Evolutionary conservation across 2,888 invertebrate species (phyloP), one percentile per base, ranked within the genome.

Genomic region (Hydrotaea cyrtoneurina): DNA sequence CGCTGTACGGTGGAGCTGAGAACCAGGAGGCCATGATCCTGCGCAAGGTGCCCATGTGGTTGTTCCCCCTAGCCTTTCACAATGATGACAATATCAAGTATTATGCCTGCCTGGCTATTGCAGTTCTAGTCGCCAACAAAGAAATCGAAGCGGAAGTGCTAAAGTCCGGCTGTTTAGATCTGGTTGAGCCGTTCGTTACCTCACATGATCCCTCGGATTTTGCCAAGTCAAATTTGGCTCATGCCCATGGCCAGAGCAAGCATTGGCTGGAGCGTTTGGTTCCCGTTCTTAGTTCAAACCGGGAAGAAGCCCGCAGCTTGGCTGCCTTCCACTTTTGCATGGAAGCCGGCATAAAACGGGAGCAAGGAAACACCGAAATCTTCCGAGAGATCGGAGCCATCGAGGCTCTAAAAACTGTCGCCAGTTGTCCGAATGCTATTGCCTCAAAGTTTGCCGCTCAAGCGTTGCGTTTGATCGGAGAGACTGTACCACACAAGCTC

Each of bases 251-350:
- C 0, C 98, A 99, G 92, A 98, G 98, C 90, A 97, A 97, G 91
- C 97, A 97, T 89, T 99, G 99, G 99, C 93, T 99, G 77, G 95
- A 97, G 92, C 94, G 97, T 88, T 93, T 99, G 86, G 97, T 99
- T 4, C 98, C 99, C 0, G 97, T 99, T 13, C 93, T 99, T 77
- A 97, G 96, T 91, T 98, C 98, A 55, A 97, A 98, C 91, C 94
- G 98, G 84, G 98, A 98, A 91, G 99, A 99, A 93, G 99, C 99
- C 0, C 95, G 98, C 89, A 98, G 98, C 91, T 93, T 99, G 88
- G 99, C 99, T 3, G 98, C 99, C 46, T 99, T 99, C 92, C 99
- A 99, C 91, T 97, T 99, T 92, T 98, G 98, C 90, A 98, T 99
- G 98, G 99, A 99, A 93, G 99, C 99, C 13, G 98, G 98, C 50